Evolutionary conservation across 30 jellyfish, hydroid and myxozoan species (phyloP), one percentile per base, ranked within the genome.

Genomic region (Turritopsis dohrnii): DNA sequence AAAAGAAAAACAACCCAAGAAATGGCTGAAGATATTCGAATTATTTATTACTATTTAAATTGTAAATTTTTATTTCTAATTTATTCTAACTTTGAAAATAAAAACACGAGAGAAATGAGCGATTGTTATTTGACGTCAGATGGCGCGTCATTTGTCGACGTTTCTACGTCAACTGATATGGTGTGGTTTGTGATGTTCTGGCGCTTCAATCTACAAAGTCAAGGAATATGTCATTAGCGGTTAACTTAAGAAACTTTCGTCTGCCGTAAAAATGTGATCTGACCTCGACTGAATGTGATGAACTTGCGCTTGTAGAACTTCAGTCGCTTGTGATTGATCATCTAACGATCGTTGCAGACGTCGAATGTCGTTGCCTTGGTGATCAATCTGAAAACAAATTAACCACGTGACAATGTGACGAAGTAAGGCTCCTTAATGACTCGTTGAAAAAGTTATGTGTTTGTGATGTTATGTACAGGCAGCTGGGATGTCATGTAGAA

Each of bases 301-400:
- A 19, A 89, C 84, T 66, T 89, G 95, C 18, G 91, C 71, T 80
- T 89, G 88, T 66, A 89, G 52, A 29, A 28, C 83, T 16, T 84
- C 90, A 19, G 87, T 80, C 21, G 72, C 90, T 69, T 89, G 96
- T 1, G 96, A 65, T 53, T 84, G 96, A 71, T 84, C 93, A 29
- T 89, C 96, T 21, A 89, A 71, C 26, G 94, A 84, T 5, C 96
- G 87, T 75, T 89, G 96, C 87, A 84, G 54, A 18, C 96, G 90
- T 8, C 96, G 86, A 21, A 84, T 85, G 80, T 31, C 60, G 84
- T 89, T 89, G 21, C 88, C 82, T 66, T 80, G 94, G 54, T 29
- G 53, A 31, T 89, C 96, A 81, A 90, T 90, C 96, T 88, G 52
- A 53, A 79, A 79, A 21, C 83, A 1, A 74, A 21, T 1, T 26